Conservation (phyloP, 2,797 vertebrate species). For the Smutsia temminckii region DNA sequence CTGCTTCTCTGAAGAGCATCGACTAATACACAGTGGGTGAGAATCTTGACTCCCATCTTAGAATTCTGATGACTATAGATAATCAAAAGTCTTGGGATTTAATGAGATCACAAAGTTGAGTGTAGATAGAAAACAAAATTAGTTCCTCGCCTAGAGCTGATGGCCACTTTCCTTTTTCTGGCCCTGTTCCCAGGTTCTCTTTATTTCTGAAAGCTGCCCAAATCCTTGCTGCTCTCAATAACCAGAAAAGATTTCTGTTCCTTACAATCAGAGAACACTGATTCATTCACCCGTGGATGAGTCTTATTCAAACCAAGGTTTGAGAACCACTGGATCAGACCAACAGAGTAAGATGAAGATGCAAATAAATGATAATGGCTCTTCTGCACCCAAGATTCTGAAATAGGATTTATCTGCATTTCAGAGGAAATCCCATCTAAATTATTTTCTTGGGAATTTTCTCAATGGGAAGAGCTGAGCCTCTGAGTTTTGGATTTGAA, state of each 20-base stretch:
- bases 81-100: not conserved
- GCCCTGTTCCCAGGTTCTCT: not conserved
- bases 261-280: not conserved
- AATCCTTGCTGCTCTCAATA: not conserved
- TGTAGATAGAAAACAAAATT: not conserved
- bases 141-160: not conserved
- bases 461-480: not conserved
- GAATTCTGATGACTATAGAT: not conserved
- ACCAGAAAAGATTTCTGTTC: not conserved
- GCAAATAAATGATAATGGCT: not conserved
- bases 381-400: not conserved
- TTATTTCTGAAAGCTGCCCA: not conserved
- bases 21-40: not conserved
- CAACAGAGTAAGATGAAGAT: not conserved
- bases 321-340: not conserved
- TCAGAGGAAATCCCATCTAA: not conserved
- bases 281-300: not conserved
- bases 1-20: not conserved
- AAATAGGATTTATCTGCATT: not conserved
- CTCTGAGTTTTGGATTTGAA: not conserved
- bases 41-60: not conserved
- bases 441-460: not conserved
- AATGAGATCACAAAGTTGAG: not conserved
- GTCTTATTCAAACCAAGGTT: not conserved
- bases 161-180: not conserved